phyloP scores from a whole-genome alignment of 2,797 vertebrate species.

The Gymnoscopelus microlampas region DNA sequence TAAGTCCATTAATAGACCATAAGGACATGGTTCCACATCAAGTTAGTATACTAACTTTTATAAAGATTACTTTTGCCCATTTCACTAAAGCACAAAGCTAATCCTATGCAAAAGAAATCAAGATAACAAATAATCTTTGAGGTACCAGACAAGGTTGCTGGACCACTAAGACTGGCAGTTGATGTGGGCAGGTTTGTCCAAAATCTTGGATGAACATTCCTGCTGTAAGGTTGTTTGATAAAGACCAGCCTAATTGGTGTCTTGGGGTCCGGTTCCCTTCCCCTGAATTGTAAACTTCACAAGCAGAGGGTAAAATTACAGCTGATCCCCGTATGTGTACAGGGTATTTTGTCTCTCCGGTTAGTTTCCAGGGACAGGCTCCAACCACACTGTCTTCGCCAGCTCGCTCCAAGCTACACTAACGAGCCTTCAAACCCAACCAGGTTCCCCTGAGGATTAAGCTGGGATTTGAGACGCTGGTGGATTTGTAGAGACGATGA shows the following conservation, averaged over 20 bases:
- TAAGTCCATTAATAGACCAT: too few species aligned
- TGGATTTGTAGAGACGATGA: constrained; percentile 76
- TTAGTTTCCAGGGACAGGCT: constrained; percentile 54
- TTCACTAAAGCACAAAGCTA: too few species aligned
- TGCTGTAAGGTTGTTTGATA: constrained; percentile 47
- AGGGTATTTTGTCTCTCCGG: constrained; percentile 44
- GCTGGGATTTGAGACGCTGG: constrained; percentile 77
- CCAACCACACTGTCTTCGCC: constrained; percentile 47
- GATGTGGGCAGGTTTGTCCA: constrained; percentile 24
- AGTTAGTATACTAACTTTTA: too few species aligned
- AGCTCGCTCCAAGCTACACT: constrained; percentile 55
- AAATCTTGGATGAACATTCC: constrained; percentile 44
- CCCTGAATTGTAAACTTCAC: constrained; percentile 44
- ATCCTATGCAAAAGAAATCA: too few species aligned
- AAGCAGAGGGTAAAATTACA: constrained; percentile 46
- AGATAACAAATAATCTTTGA: too few species aligned
- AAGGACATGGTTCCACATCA: too few species aligned
- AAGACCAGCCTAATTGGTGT: constrained; percentile 43
- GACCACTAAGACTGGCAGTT: too few species aligned
- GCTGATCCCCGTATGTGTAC: constrained; percentile 29
- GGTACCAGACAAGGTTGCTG: too few species aligned
- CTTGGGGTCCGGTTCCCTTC: constrained; percentile 30
- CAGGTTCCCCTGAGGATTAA: constrained; percentile 76
- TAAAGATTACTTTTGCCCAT: too few species aligned
- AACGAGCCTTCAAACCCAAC: constrained; percentile 75